Conservation (phyloP, 1,140 invertebrate genomes). For the Linepithema humile region DNA sequence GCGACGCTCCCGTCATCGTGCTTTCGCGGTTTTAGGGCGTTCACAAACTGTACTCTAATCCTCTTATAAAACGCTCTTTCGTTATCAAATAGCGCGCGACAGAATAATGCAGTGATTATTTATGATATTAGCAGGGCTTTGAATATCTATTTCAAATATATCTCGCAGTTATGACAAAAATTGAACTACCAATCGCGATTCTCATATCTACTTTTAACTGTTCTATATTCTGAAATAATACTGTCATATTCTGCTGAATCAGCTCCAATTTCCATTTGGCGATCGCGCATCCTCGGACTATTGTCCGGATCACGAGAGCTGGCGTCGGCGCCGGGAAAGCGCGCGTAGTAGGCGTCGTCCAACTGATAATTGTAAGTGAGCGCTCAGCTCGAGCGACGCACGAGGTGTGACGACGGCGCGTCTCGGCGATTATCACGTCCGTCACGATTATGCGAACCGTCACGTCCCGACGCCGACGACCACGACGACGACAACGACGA, state of each 20-base stretch:
- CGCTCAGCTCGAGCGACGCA: conserved; percentile 49
- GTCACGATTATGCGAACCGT: conserved; percentile 77
- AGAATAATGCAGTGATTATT: too few relatives aligned
- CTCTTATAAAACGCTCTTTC: conserved; percentile 28
- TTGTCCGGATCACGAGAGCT: neutral
- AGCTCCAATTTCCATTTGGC: neutral
- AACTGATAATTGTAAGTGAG: conserved; percentile 66
- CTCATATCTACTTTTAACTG: neutral
- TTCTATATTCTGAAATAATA: neutral
- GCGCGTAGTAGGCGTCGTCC: conserved; percentile 35
- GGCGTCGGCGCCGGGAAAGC: conserved; percentile 8
- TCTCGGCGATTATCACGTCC: conserved; percentile 78
- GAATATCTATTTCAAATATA: too few relatives aligned
- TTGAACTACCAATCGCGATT: neutral
- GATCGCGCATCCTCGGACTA: conserved; percentile 11
- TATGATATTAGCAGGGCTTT: too few relatives aligned
- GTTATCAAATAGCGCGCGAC: conserved; percentile 34
- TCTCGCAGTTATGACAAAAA: too few relatives aligned
- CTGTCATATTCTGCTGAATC: neutral
- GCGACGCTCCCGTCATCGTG: conserved; percentile 9
- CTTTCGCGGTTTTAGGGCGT: conserved; percentile 26
- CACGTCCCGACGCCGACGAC: conserved; percentile 60
- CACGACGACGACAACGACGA: conserved; percentile 21
- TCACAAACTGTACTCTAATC: conserved; percentile 39
- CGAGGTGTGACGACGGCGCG: conserved; percentile 70